These are phyloP conservation scores for Tachypleus tridentatus DNA, from an alignment of 1,140 invertebrate species.

Conservation along the genomic window DNA sequence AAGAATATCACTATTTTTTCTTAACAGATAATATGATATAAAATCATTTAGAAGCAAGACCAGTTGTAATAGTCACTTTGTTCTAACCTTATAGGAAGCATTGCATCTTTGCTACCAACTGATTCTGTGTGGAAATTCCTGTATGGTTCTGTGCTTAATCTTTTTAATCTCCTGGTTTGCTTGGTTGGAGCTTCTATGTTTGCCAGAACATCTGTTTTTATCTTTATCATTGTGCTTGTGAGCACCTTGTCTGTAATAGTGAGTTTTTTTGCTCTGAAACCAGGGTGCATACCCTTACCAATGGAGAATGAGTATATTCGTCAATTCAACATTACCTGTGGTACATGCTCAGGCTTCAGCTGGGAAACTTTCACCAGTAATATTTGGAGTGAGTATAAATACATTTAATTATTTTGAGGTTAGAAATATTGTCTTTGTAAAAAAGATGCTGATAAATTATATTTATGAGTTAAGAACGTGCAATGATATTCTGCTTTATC, in stretches of 20 bases:
- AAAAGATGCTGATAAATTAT: no score
- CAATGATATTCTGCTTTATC: no score
- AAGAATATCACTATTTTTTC: no score
- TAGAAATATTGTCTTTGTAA: no score
- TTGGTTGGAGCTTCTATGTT: conserved; percentile 89
- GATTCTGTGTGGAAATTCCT: conserved; percentile 78
- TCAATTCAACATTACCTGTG: conserved; percentile 40
- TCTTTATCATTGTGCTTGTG: conserved; percentile 36
- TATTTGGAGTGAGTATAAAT: conserved; percentile 48
- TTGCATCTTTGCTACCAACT: conserved; percentile 44
- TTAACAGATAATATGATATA: no score
- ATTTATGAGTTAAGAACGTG: no score
- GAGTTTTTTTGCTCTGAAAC: conserved; percentile 43
- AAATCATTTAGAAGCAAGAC: no score
- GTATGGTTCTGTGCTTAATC: conserved; percentile 73
- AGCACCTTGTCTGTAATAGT: conserved; percentile 59
- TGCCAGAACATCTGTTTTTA: conserved; percentile 79
- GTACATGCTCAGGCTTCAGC: conserved; percentile 68
- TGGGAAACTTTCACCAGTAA: conserved; percentile 58
- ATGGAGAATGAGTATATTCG: conserved; percentile 50
- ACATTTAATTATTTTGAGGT: no score
- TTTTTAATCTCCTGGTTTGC: conserved; percentile 76
- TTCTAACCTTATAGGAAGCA: no score
- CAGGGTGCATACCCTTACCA: conserved; percentile 49
- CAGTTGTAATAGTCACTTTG: no score